Conservation (phyloP, 2,113 vertebrate genomes). For the Microtus montanus region DNA sequence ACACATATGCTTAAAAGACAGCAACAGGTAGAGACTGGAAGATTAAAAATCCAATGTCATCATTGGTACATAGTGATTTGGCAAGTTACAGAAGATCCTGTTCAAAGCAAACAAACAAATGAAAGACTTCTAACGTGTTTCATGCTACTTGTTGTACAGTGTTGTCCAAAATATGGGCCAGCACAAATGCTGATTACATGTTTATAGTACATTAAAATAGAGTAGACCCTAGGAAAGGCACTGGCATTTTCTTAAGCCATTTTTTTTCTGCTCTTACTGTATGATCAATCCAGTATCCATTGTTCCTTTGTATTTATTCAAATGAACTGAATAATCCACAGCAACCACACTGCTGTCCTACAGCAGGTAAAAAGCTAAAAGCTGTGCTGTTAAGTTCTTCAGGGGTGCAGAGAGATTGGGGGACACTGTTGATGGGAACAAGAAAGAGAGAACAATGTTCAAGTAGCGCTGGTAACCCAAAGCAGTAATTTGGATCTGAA, state of each 20-base stretch:
- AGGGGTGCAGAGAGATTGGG: background rate
- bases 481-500: background rate
- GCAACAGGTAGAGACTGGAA: background rate
- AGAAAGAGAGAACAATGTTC: background rate
- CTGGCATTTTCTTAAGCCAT: background rate
- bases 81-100: background rate
- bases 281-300: background rate
- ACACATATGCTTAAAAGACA: background rate
- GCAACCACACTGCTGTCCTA: background rate
- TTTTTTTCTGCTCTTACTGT: background rate
- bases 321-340: background rate
- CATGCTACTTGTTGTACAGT: background rate
- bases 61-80: background rate
- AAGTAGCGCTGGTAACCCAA: background rate
- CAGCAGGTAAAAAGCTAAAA: background rate
- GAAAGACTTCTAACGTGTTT: background rate
- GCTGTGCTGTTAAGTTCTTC: background rate
- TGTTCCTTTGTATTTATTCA: background rate
- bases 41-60: background rate
- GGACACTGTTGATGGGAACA: background rate
- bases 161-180: background rate
- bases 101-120: background rate
- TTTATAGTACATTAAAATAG: background rate
- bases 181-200: background rate
- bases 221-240: background rate